A percentile compares a stretch with the other conserved stretches of the same genome.
These are phyloP conservation scores for cattle (Bos taurus) DNA, from an alignment of 2,113 vertebrate genomes.

Conservation along the genomic window ARS-UCD2.0 NC_037350.1:37429501-37430000, in stretches of 20 bases:
- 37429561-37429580: not conserved
- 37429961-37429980: fast-evolving
- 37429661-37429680: not conserved
- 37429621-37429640: not conserved
- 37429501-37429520: not conserved
- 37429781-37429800: not conserved
- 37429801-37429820: not conserved
- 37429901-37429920: not conserved
- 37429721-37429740: not conserved
- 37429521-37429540: not conserved
- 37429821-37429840: not conserved
- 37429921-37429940: not conserved
- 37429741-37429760: not conserved
- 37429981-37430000: not conserved
- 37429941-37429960: not conserved
- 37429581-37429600: not conserved
- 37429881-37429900: not conserved
- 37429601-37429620: not conserved
- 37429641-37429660: not conserved
- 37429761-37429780: not conserved
- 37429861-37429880: not conserved
- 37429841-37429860: not conserved
- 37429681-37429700: not conserved
- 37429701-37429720: not conserved
- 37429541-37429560: not conserved